Percentiles rank a stretch among this genome's conserved stretches.
Conservation (phyloP, 2,113 vertebrate species). For the Hystrix brachyura region DNA sequence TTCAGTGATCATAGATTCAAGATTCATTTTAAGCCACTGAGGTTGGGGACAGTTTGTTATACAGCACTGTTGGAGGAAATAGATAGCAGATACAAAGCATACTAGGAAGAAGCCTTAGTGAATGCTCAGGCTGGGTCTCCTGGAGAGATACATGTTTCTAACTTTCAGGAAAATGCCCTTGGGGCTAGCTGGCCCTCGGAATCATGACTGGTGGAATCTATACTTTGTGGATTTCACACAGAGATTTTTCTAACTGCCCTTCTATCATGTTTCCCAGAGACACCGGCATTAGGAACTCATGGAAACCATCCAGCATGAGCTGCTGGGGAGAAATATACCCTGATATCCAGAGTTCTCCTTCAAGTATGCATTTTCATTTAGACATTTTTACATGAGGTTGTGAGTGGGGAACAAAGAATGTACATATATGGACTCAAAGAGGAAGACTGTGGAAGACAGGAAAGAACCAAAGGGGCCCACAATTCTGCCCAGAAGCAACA, state of each 20-base stretch:
- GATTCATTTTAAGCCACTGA: conserved; percentile 7
- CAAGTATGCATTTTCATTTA: background rate
- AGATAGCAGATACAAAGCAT: background rate
- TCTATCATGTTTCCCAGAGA: background rate
- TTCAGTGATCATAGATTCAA: background rate
- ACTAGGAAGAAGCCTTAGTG: background rate
- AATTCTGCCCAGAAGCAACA: background rate
- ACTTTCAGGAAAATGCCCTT: background rate
- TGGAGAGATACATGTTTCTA: background rate
- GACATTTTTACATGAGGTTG: background rate
- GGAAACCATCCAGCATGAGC: background rate
- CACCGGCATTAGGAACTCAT: background rate
- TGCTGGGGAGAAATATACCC: background rate
- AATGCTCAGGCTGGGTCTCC: background rate
- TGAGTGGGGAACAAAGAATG: background rate
- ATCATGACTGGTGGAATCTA: background rate
- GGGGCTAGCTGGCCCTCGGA: background rate
- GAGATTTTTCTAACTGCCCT: background rate
- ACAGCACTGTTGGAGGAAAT: background rate
- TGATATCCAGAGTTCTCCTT: background rate
- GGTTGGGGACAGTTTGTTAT: background rate
- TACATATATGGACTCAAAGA: background rate
- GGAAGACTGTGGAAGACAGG: background rate
- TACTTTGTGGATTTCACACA: background rate
- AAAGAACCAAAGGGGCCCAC: background rate